phyloP scores from a whole-genome alignment of 2,113 vertebrate species.

The Emydocephalus ijimae region DNA sequence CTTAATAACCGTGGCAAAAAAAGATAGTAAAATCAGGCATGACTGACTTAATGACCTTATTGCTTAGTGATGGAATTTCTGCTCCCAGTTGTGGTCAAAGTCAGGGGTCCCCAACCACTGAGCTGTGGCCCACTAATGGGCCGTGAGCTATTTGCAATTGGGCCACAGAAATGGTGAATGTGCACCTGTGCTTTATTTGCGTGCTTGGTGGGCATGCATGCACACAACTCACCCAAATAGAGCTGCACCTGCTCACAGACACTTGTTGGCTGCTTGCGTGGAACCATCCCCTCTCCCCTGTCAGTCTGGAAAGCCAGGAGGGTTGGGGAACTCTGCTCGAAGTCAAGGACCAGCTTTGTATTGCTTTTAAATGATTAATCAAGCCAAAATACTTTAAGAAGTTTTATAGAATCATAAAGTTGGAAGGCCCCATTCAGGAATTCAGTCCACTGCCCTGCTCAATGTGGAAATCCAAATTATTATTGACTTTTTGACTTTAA shows the following conservation, averaged over 20 bases:
- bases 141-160: too few species aligned
- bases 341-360: background rate
- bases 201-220: too few species aligned
- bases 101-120: background rate
- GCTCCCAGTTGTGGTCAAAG: background rate
- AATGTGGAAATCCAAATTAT: background rate
- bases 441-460: background rate
- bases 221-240: too few species aligned
- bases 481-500: background rate
- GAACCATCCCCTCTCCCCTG: too few species aligned
- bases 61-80: background rate
- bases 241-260: too few species aligned
- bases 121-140: too few species aligned
- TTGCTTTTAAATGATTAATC: background rate
- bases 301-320: too few species aligned
- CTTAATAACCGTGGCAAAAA: background rate
- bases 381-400: slow-evolving; percentile 22
- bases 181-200: too few species aligned
- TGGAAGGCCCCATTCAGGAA: background rate
- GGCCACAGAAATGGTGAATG: too few species aligned
- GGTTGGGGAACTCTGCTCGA: background rate
- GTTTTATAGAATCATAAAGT: background rate
- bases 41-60: background rate
- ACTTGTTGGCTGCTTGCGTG: too few species aligned
- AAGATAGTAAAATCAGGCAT: background rate